Evolutionary conservation across 2,888 invertebrate genomes (phyloP), one percentile per base, ranked within the genome.

Genomic region (Drosophila kambysellisi): DNA sequence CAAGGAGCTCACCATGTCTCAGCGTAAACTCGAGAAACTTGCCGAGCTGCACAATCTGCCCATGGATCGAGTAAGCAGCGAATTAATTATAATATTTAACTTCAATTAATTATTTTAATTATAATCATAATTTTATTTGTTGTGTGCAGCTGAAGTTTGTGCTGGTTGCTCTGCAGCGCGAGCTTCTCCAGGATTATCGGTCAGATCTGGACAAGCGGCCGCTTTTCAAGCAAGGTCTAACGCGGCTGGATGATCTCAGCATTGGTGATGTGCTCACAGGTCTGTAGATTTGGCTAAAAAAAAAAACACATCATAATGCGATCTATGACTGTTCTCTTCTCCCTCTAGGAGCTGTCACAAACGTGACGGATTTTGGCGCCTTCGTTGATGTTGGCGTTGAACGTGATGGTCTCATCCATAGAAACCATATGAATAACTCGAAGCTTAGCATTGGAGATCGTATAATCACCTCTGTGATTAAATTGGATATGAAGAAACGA

Each of bases 301-400:
- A 6, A n/a, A 37, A 15, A 52, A 25, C 46, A 0, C 3, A 11
- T 17, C 6, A 39, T n/a, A 41, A 39, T 43, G 20, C n/a, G n/a
- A 29, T 30, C 3, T 4, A 12, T 15, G 17, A 35, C 25, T 59
- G 17, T 4, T 12, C 1, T 41, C 33, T 25, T 9, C 33, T 11
- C 3, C 29, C 7, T 17, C 0, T 32, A 70, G 97, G 98, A n/a
- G 95, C 96, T 2, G 96, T 98, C 1, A 95, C 95, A 20, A 98
- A 98, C 92, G 96, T 97, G 0, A 97, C 97, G 0, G 96, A 97
- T 75, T 99, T 99, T 92, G 99, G 99, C 0, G 96, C 96, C 60
- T 99, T 99, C 93, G 96, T 98, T 0, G 98, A 99, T 91, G 95
- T 97, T 78, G 97, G 97, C 0, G 95, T 97, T 0, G 96, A 95